A percentile compares a stretch with the other conserved stretches of the same genome.
Conservation (phyloP, 2,888 invertebrate genomes). For the Synergus itoensis region DNA sequence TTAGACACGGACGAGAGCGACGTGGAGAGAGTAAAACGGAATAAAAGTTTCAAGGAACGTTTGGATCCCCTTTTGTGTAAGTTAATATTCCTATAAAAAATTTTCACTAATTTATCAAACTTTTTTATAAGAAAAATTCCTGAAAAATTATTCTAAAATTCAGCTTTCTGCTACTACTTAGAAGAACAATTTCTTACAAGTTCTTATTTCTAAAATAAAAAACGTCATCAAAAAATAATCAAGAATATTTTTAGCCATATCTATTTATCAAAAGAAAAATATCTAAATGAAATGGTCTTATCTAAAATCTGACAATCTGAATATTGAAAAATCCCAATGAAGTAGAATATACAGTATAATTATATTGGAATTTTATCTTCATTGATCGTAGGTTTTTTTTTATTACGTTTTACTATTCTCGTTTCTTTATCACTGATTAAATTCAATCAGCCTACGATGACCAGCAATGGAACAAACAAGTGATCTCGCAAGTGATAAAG, state of each 20-base stretch:
- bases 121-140: not conserved
- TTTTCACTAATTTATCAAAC: not conserved
- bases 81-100: conserved; percentile 63
- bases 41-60: conserved; percentile 88
- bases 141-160: not conserved
- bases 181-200: not conserved
- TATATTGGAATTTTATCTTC: not conserved
- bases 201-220: not conserved
- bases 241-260: too few relatives aligned
- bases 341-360: not conserved
- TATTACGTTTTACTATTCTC: not conserved
- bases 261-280: too few relatives aligned
- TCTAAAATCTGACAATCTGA: not conserved
- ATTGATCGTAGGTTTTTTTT: not conserved
- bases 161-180: not conserved
- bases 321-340: not conserved
- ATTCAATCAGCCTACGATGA: conserved; percentile 8
- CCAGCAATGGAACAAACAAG: conserved; percentile 6
- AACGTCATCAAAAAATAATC: not conserved
- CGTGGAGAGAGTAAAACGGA: conserved; percentile 75
- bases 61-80: conserved; percentile 87
- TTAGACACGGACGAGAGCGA: conserved; percentile 79
- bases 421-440: conserved; percentile 42
- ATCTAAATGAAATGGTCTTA: not conserved
- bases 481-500: conserved; percentile 24